Percentiles rank a stretch among this genome's conserved stretches.
Conservation (phyloP, 1,140 invertebrate species). For the Anastrepha obliqua region DNA sequence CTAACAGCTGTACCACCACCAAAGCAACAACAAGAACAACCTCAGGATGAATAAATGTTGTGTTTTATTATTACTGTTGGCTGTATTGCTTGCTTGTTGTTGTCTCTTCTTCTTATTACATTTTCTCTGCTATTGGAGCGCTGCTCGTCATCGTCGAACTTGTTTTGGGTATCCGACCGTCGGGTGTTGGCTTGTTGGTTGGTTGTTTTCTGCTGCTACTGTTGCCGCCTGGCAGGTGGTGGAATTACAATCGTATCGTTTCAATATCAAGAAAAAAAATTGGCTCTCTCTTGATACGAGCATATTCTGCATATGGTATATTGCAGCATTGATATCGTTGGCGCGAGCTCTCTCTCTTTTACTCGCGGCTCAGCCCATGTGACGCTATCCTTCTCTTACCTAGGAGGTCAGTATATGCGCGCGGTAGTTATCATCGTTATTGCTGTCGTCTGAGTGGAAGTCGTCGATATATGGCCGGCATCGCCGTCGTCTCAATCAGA, state of each 20-base stretch:
- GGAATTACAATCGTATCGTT: constrained; percentile 52
- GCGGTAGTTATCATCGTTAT: not conserved
- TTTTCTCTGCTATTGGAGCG: constrained; percentile 35
- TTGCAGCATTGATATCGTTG: constrained; percentile 43
- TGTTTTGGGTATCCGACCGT: not conserved
- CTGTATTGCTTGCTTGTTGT: not conserved
- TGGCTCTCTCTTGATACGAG: not conserved
- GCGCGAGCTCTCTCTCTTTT: not conserved
- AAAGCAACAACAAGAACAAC: constrained; percentile 16
- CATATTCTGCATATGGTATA: constrained; percentile 3
- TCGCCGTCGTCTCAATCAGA: constrained; percentile 29
- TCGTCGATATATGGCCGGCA: constrained; percentile 37
- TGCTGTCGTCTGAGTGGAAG: not conserved
- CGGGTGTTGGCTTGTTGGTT: constrained; percentile 32
- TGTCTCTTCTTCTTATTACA: constrained; percentile 7
- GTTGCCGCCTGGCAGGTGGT: constrained; percentile 24
- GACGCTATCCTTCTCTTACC: not conserved
- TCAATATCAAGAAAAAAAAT: constrained; percentile 22
- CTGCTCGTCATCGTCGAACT: constrained; percentile 6
- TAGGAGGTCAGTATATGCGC: not conserved
- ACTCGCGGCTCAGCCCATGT: not conserved
- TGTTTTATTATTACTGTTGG: constrained; percentile 23
- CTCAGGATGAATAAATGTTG: not conserved
- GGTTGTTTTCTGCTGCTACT: not conserved
- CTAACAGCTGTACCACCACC: not conserved